Percentiles rank a stretch among this genome's conserved stretches.
Evolutionary conservation across 2,888 invertebrate species (phyloP).

Genomic region (Apotomis betuletana): DNA sequence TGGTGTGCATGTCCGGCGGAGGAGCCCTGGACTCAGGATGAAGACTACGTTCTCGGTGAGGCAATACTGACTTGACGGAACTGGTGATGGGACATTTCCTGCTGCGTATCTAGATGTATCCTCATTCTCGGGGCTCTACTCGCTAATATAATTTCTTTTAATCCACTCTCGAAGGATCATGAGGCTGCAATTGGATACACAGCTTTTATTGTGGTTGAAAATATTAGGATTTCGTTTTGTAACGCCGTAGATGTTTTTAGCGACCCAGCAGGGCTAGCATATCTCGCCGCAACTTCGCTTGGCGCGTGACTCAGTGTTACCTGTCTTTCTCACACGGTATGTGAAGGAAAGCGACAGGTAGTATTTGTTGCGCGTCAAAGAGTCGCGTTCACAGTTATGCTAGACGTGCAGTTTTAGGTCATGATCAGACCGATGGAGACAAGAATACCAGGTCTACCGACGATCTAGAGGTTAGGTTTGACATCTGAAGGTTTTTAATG

Average conservation of each 20-base stretch:
- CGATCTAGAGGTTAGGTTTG: background rate
- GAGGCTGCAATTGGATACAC: slow-evolving; percentile 2
- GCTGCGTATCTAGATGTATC: slow-evolving; percentile 4
- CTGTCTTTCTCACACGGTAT: too few species aligned
- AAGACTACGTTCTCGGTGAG: slow-evolving; percentile 54
- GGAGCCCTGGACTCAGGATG: slow-evolving; percentile 49
- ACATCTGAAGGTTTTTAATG: too few species aligned
- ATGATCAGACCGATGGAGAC: background rate
- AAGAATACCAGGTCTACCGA: background rate
- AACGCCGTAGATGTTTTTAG: slow-evolving; percentile 4
- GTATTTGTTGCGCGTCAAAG: too few species aligned
- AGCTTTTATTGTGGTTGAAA: slow-evolving; percentile 3
- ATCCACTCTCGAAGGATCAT: background rate
- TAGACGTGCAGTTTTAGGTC: background rate
- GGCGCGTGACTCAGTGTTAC: too few species aligned
- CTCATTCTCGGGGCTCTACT: background rate
- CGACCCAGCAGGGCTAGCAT: background rate
- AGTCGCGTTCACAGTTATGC: too few species aligned
- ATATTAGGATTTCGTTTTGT: slow-evolving; percentile 11
- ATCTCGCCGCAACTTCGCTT: too few species aligned
- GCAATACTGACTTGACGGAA: slow-evolving; percentile 44
- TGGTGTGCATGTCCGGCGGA: slow-evolving; percentile 68
- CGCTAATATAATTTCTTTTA: too few species aligned
- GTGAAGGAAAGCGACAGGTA: too few species aligned
- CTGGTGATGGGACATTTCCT: slow-evolving; percentile 21